phyloP scores from a whole-genome alignment of 2,113 vertebrate species.

The Egretta garzetta region DNA sequence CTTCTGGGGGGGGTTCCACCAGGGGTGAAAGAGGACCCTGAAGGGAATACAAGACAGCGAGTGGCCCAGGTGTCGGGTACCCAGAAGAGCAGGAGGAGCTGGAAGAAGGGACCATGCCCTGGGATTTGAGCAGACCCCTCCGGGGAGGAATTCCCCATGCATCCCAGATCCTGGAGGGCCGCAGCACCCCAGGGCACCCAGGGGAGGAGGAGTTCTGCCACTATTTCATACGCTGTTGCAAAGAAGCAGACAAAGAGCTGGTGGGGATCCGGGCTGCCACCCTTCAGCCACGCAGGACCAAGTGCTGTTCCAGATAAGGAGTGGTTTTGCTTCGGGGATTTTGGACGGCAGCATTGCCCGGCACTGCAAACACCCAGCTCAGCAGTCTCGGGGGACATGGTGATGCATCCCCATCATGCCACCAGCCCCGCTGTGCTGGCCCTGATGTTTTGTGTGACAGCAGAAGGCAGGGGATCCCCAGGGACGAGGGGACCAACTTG shows the following conservation, averaged over 20 bases:
- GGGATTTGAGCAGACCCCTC: neutral
- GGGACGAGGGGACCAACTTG: fast-evolving
- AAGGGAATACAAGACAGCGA: neutral
- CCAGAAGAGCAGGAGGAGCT: neutral
- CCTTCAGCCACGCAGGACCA: fast-evolving
- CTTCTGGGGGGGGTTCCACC: too few relatives aligned
- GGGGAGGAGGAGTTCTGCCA: neutral
- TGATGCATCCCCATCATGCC: neutral
- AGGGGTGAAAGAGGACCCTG: neutral
- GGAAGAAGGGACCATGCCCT: fast-evolving
- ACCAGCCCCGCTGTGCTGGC: neutral
- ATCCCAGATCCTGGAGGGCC: neutral
- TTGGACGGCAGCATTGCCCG: neutral
- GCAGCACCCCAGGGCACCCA: neutral
- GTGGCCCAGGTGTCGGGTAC: fast-evolving
- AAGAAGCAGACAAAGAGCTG: neutral
- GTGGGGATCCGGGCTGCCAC: neutral
- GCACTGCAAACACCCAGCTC: fast-evolving
- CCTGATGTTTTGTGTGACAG: fast-evolving
- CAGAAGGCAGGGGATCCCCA: neutral
- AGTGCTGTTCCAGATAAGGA: neutral
- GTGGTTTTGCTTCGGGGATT: neutral
- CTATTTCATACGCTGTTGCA: neutral
- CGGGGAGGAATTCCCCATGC: fast-evolving
- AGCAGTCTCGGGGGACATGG: fast-evolving